phyloP scores from a whole-genome alignment of 2,888 invertebrate genomes.

The Osmoderma eremita region DNA sequence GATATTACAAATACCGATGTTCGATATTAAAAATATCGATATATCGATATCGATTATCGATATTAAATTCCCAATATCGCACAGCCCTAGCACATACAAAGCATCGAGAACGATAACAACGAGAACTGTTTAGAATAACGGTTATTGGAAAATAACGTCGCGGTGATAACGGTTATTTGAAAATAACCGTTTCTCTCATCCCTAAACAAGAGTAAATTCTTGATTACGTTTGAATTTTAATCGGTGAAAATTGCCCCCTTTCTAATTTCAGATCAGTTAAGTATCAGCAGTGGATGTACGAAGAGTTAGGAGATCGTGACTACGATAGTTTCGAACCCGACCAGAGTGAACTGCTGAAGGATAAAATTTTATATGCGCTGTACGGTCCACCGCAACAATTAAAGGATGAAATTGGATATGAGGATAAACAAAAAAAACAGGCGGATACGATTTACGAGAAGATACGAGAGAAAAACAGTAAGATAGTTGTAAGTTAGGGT shows the following conservation, averaged over 20 bases:
- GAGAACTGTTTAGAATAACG: no score
- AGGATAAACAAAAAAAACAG: slow-evolving; percentile 50
- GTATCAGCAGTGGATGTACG: slow-evolving; percentile 69
- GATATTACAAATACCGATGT: background rate
- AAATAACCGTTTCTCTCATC: no score
- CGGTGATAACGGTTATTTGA: no score
- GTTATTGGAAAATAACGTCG: no score
- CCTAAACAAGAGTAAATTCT: background rate
- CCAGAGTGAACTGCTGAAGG: slow-evolving; percentile 65
- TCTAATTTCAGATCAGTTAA: slow-evolving; percentile 48
- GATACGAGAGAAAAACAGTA: slow-evolving; percentile 48
- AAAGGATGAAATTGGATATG: slow-evolving; percentile 57
- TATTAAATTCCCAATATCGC: no score
- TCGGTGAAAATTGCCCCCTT: background rate
- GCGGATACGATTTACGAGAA: slow-evolving; percentile 50
- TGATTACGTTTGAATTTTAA: background rate
- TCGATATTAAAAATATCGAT: background rate
- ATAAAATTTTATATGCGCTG: slow-evolving; percentile 69
- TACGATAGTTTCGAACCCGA: slow-evolving; percentile 66
- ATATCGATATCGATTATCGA: background rate
- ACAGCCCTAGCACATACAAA: no score
- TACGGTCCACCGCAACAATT: slow-evolving; percentile 66
- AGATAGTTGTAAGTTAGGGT: slow-evolving; percentile 7
- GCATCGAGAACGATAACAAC: no score
- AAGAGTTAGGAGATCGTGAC: slow-evolving; percentile 68